phyloP scores from a whole-genome alignment of 2,797 vertebrate species.

The Macropus fuliginosus region DNA sequence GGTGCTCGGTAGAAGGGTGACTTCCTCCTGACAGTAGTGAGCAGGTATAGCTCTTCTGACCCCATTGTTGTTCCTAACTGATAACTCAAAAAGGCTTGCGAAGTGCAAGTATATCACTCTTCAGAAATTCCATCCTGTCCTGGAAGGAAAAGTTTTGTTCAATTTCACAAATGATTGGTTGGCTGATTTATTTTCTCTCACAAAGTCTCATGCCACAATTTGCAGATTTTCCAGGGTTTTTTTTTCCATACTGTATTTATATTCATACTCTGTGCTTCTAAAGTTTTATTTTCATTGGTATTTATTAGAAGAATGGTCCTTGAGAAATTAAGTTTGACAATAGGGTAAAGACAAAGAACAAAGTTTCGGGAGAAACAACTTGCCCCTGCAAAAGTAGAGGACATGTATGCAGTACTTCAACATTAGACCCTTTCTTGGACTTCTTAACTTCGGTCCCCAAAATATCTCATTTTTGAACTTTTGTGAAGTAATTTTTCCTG shows the following conservation, averaged over 20 bases:
- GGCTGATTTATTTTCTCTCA: slow-evolving; percentile 6
- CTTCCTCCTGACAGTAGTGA: background rate
- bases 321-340: slow-evolving; percentile 33
- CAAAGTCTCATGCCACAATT: slow-evolving; percentile 15
- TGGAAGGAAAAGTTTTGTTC: slow-evolving; percentile 10
- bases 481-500: background rate
- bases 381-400: background rate
- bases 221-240: slow-evolving; percentile 1
- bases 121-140: background rate
- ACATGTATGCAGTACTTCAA: background rate
- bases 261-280: background rate
- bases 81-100: slow-evolving; percentile 29
- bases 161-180: background rate
- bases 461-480: background rate
- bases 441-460: background rate
- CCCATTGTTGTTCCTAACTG: slow-evolving; percentile 17
- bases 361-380: background rate
- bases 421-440: background rate
- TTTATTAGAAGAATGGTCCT: slow-evolving; percentile 34
- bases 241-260: slow-evolving; percentile 35
- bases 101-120: background rate
- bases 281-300: background rate
- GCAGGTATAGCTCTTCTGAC: background rate
- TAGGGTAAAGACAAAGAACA: slow-evolving; percentile 5
- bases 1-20: background rate